Percentiles rank a stretch among this genome's conserved stretches.
phyloP scores from a whole-genome alignment of 1,140 invertebrate genomes.

The Cyrtorhinus lividipennis region DNA sequence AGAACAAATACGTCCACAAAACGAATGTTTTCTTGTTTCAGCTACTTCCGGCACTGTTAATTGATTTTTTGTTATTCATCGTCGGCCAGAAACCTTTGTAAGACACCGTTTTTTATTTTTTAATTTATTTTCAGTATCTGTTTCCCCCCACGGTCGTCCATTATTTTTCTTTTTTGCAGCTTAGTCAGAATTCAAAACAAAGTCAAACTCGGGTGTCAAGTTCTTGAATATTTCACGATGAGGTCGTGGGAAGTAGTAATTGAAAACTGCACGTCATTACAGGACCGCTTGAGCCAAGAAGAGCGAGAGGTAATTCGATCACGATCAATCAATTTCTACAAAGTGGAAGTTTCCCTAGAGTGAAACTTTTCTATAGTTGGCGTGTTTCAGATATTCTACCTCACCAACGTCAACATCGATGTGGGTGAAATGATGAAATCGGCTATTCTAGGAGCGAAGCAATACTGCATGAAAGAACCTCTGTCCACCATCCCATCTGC shows the following conservation, averaged over 20 bases:
- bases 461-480: slow-evolving; percentile 72
- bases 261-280: slow-evolving; percentile 40
- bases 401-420: slow-evolving; percentile 39
- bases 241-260: slow-evolving; percentile 48
- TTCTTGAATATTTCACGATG: slow-evolving; percentile 56
- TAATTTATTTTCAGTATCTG: too few relatives aligned
- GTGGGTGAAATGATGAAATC: slow-evolving; percentile 43
- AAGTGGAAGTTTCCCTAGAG: too few relatives aligned
- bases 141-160: too few relatives aligned
- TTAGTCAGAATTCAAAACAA: slow-evolving; percentile 38
- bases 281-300: slow-evolving; percentile 39
- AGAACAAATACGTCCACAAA: slow-evolving; percentile 36
- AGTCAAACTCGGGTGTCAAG: slow-evolving; percentile 35
- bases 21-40: slow-evolving; percentile 42
- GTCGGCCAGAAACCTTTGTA: slow-evolving; percentile 45
- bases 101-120: slow-evolving; percentile 31
- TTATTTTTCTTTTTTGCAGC: too few relatives aligned
- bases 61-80: slow-evolving; percentile 41
- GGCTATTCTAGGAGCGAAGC: slow-evolving; percentile 50
- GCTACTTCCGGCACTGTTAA: slow-evolving; percentile 43
- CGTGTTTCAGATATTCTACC: slow-evolving; percentile 44
- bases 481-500: slow-evolving; percentile 59
- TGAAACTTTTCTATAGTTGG: not conserved
- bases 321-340: too few relatives aligned
- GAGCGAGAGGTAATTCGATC: slow-evolving; percentile 45